A percentile compares a stretch with the other conserved stretches of the same genome.
These are phyloP conservation scores for Pseudoips prasinana DNA, from an alignment of 2,888 invertebrate genomes.

Conservation along the genomic window DNA sequence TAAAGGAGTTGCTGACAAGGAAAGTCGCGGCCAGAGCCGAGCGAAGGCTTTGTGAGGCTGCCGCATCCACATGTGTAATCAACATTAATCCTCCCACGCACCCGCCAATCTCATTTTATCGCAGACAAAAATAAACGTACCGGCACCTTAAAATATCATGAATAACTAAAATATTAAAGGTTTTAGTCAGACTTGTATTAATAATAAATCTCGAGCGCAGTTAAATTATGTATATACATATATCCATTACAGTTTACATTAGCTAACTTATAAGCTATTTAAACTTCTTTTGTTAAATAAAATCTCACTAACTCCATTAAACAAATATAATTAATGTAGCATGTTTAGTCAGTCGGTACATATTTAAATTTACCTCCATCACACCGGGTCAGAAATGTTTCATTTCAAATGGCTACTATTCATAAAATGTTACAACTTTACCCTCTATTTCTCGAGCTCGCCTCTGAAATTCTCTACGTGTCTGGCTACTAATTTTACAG, in stretches of 20 bases:
- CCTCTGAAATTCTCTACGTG: conserved; percentile 11
- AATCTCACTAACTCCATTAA: conserved; percentile 33
- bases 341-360: conserved; percentile 18
- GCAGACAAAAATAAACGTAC: too few relatives aligned
- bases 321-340: conserved; percentile 18
- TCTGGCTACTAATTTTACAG: conserved; percentile 26
- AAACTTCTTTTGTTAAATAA: conserved; percentile 39
- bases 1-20: conserved; percentile 60
- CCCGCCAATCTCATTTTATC: conserved; percentile 2
- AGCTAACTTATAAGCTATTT: conserved; percentile 17
- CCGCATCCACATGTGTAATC: conserved; percentile 18
- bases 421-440: conserved; percentile 23
- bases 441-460: conserved; percentile 15
- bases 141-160: too few relatives aligned
- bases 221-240: too few relatives aligned
- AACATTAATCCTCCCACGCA: conserved; percentile 23
- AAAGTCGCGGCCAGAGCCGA: conserved; percentile 29
- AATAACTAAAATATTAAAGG: conserved; percentile 4
- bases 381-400: conserved; percentile 19
- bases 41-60: conserved; percentile 6
- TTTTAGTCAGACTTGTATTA: conserved; percentile 4
- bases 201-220: too few relatives aligned
- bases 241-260: conserved; percentile 14
- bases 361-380: conserved; percentile 30
- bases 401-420: conserved; percentile 29